Evolutionary conservation across 2,797 vertebrate genomes (phyloP).

Genomic region (Pangasius larnaudii): DNA sequence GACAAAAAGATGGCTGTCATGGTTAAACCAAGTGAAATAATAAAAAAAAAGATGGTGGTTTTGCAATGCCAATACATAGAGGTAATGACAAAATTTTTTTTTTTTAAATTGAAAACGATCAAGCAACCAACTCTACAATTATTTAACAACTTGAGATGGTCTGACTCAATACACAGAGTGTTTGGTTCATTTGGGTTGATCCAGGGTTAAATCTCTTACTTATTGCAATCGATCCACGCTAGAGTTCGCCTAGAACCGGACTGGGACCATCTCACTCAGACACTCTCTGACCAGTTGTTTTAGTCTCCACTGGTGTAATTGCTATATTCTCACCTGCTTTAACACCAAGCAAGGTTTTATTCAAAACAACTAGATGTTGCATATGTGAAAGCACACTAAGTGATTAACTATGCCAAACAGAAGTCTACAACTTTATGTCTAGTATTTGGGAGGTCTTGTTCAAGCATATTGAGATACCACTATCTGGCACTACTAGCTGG

Average conservation of each 20-base stretch:
- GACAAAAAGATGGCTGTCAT: no score
- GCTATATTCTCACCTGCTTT: background rate
- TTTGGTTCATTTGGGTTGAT: background rate
- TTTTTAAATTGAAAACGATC: no score
- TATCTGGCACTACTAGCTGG: background rate
- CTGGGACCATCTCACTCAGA: background rate
- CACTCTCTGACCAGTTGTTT: background rate
- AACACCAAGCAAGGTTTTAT: background rate
- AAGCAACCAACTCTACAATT: no score
- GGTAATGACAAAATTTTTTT: no score
- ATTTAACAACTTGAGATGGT: no score
- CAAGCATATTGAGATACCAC: background rate
- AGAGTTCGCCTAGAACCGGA: background rate
- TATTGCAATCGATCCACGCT: background rate
- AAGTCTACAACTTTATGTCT: background rate
- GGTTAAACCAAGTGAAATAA: no score
- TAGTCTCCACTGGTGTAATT: background rate
- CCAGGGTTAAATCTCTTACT: background rate
- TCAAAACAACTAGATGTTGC: background rate
- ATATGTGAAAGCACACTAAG: background rate
- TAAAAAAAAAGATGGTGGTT: no score
- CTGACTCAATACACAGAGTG: background rate
- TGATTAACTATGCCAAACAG: background rate
- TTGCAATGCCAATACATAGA: no score
- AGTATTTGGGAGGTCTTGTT: background rate